Conservation (phyloP, 2,888 invertebrate species). For the Clanis bilineata region DNA sequence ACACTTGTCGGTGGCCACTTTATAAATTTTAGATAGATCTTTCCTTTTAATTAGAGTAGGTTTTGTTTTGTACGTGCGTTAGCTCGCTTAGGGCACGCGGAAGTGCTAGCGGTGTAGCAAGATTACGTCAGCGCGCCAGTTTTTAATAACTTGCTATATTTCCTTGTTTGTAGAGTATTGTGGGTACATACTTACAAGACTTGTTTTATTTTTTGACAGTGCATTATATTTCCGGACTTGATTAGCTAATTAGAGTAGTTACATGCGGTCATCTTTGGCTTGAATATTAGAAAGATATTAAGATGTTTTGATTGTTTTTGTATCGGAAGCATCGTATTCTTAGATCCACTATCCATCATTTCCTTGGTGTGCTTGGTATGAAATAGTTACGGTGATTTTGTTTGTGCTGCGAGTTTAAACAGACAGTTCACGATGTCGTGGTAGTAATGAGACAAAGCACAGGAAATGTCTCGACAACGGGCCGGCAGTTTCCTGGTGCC, state of each 20-base stretch:
- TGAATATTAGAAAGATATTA: conserved; percentile 3
- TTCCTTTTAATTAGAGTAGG: conserved; percentile 24
- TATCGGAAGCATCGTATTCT: background rate
- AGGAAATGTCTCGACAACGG: conserved; percentile 72
- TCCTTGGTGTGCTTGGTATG: too few species aligned
- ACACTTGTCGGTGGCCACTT: conserved; percentile 34
- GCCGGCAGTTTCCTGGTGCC: conserved; percentile 75
- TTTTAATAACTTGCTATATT: conserved; percentile 77
- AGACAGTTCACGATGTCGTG: conserved; percentile 45
- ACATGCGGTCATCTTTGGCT: background rate
- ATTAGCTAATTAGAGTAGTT: conserved; percentile 1
- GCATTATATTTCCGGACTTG: conserved; percentile 15
- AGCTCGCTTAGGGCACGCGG: conserved; percentile 70
- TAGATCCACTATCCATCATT: background rate
- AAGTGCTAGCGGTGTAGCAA: conserved; percentile 63
- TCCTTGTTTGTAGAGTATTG: conserved; percentile 69
- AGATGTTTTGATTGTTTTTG: background rate
- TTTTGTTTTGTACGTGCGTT: conserved; percentile 36
- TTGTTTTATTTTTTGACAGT: conserved; percentile 35
- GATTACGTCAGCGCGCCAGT: conserved; percentile 78
- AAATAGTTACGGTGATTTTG: background rate
- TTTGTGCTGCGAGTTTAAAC: conserved; percentile 18
- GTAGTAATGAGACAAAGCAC: conserved; percentile 67
- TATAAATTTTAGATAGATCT: conserved; percentile 21
- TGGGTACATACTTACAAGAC: conserved; percentile 47